Evolutionary conservation across 2,113 vertebrate genomes (phyloP).

Genomic region (Podilymbus podiceps): DNA sequence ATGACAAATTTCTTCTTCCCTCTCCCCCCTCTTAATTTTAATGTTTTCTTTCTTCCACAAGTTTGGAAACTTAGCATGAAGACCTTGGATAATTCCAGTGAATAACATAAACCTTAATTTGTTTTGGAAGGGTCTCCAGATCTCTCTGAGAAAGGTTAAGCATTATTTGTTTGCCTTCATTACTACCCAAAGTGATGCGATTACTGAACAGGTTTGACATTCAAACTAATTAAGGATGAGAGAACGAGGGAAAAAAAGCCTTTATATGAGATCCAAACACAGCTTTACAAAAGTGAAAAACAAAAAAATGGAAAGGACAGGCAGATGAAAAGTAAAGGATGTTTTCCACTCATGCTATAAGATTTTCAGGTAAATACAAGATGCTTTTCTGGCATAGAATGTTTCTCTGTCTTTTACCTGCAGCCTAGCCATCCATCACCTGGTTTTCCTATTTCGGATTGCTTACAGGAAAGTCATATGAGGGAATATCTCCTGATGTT

Average conservation of each 20-base stretch:
- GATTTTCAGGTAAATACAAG: background rate
- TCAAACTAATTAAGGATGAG: background rate
- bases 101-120: background rate
- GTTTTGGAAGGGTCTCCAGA: background rate
- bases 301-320: background rate
- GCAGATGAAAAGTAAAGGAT: background rate
- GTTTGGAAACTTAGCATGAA: background rate
- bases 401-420: background rate
- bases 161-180: conserved; percentile 34
- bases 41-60: background rate
- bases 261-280: background rate
- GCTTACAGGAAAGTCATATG: background rate
- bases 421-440: background rate
- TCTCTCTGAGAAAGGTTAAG: conserved; percentile 19
- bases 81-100: background rate
- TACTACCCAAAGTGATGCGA: background rate
- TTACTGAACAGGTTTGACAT: conserved; percentile 33
- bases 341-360: background rate
- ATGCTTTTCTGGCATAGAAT: background rate
- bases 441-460: background rate
- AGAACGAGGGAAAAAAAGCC: background rate
- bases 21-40: background rate
- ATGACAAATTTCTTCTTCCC: background rate
- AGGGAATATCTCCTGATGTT: background rate
- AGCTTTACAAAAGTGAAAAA: background rate